Evolutionary conservation across 2,113 vertebrate species (phyloP), one percentile per base, ranked within the genome.

Genomic region (Nansenia antarctica): DNA sequence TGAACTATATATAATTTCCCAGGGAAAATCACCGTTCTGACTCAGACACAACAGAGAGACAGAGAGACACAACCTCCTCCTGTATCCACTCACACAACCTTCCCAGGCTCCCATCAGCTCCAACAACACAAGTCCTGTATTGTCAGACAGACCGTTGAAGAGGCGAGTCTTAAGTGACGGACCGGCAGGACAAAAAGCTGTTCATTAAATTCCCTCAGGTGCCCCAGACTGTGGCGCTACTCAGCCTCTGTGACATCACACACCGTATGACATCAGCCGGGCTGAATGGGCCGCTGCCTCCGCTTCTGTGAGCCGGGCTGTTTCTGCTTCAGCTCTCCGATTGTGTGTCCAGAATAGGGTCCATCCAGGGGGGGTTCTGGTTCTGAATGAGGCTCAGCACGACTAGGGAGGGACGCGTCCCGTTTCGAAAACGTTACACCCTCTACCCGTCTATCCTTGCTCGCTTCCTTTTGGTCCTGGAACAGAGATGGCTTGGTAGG

Each of bases 251-350:
- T 58, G 55, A n/a, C 55, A 58, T 31, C 55, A 29, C 55, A 58
- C 27, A 58, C 2, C 6, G 15, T 31, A 3, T 69, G 52, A 11
- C 32, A 27, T 55, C 14, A 26, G 35, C 30, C 74, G 60, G 62
- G 69, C 55, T 70, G 65, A 60, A 62, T 71, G 64, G 61, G n/a
- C 2, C 7, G 9, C 14, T 58, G 27, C 30, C 69, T 65, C 64
- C 47, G 62, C 30, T 72, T 65, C 64, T 55, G 62, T 66, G 47
- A 49, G 45, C 62, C 32, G 32, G 34, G 49, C 37, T 55, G 63
- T 82, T 79, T 82, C 76, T 82, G 80, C 65, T 62, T 82, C 65
- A 73, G 52, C 67, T 70, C 70, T 60, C 69, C 67, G 70, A 73
- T 76, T 73, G 63, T 66, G 59, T 69, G 29, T 31, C 54, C 54